phyloP scores from a whole-genome alignment of 2,797 vertebrate species.

The Nothura maculosa region DNA sequence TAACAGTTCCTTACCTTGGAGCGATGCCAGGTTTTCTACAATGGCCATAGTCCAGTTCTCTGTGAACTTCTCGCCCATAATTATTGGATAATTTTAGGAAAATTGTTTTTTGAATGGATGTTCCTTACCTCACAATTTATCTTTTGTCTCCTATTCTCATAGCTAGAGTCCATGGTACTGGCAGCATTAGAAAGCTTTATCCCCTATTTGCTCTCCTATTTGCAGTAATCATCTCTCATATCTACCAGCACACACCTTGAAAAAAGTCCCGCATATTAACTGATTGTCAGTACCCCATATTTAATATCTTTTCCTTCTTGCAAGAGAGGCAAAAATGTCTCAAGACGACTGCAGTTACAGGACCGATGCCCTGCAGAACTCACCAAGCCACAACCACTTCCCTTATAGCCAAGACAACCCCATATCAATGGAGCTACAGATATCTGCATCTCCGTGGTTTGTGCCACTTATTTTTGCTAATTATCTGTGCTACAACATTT shows the following conservation, averaged over 20 bases:
- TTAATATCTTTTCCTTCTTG: neutral
- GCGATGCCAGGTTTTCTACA: neutral
- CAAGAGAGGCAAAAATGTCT: neutral
- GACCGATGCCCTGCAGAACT: neutral
- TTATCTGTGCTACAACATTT: neutral
- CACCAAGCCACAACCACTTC: neutral
- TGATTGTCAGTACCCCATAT: neutral
- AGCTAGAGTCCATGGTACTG: neutral
- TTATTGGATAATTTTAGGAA: neutral
- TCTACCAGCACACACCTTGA: neutral
- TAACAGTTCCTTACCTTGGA: conserved; percentile 19
- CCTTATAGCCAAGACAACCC: neutral
- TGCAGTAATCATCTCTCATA: neutral
- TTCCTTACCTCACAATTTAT: neutral
- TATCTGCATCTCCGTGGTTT: neutral
- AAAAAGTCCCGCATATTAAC: neutral
- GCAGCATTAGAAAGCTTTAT: neutral
- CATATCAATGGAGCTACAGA: rapidly evolving
- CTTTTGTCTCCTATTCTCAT: neutral
- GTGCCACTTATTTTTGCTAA: neutral
- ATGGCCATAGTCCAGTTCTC: neutral
- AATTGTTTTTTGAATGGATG: neutral
- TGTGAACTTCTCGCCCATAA: neutral
- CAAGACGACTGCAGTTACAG: neutral
- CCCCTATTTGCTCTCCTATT: neutral